Evolutionary conservation across 2,888 invertebrate genomes (phyloP), one percentile per base, ranked within the genome.

Genomic region (Biston betularia): DNA sequence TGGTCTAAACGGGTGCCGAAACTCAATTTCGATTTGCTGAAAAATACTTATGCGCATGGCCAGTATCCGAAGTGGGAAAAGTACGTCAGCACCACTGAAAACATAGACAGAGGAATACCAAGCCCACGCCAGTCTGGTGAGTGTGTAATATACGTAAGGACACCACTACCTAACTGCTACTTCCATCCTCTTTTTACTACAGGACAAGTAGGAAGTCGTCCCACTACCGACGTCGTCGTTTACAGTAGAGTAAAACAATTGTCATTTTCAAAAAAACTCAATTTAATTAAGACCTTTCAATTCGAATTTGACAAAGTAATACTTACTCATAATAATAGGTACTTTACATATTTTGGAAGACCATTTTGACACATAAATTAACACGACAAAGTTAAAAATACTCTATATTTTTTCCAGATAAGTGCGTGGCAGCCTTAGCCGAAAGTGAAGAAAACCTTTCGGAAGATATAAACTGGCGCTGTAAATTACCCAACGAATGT

Each of bases 401-500:
- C n/a, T 33, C 49, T 33, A 24, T 24, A n/a, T 24, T 2, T 10
- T 42, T 64, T 53, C 1, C 42, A 66, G 66, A 62, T 15, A 42
- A 48, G 15, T 66, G 66, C 35, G 0, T 62, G 12, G 33, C 11
- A 42, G 15, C 40, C 35, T 14, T 66, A 35, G 4, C 49, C 7
- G 15, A 49, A 34, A 55, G 24, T 14, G 49, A 59, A 33, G 65
- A 59, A 44, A 59, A 54, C 44, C 24, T 35, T 0, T 42, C 54
- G 7, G 14, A 54, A 4, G 33, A 54, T 33, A 12, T 42, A 8
- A 24, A 24, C 0, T 14, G 9, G 1, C 56, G 34, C 1, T 88
- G 87, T 68, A 11, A 63, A 5, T 45, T 82, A 0, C 60, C 72
- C 0, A 11, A 45, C 0, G 34, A 46, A 0, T 88, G 87, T 57